Evolutionary conservation across 37 sponge, comb jelly and placozoan genomes (phyloP).

Genomic region (Halisarca cf. caerulea): DNA sequence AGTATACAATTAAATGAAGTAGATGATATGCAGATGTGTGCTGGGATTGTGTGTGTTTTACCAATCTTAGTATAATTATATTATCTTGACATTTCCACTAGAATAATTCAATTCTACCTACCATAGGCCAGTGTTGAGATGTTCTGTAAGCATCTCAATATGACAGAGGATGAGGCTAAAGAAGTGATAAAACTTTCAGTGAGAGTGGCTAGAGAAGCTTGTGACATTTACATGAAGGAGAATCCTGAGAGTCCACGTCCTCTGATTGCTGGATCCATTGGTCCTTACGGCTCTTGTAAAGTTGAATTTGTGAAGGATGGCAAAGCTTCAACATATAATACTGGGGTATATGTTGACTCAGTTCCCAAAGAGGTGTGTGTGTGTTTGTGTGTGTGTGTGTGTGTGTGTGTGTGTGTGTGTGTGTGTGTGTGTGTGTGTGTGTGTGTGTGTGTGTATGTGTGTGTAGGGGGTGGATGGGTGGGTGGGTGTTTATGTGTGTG

Average conservation of each 20-base stretch:
- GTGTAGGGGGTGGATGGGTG: too few species aligned
- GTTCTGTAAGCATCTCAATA: conserved; percentile 41
- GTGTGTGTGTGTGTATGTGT: conserved; percentile 4
- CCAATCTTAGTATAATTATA: too few species aligned
- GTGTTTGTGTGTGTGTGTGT: neutral
- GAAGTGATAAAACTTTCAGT: conserved; percentile 61
- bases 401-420: conserved; percentile 10
- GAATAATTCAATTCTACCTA: neutral
- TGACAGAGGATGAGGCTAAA: conserved; percentile 40
- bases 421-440: conserved; percentile 7
- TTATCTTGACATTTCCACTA: too few species aligned
- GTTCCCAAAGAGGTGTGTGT: too few species aligned
- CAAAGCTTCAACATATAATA: too few species aligned
- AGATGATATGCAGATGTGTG: too few species aligned
- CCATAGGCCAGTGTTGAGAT: conserved; percentile 68
- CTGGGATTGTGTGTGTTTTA: too few species aligned
- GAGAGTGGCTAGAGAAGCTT: conserved; percentile 64
- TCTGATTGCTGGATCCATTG: conserved; percentile 88
- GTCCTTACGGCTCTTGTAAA: too few species aligned
- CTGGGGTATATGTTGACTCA: too few species aligned
- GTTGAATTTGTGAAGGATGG: too few species aligned
- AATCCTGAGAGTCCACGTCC: neutral
- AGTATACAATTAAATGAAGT: too few species aligned
- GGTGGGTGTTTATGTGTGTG: neutral
- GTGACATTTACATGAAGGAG: conserved; percentile 34